phyloP scores from a whole-genome alignment of 1,140 invertebrate genomes.

The Cataglyphis hispanica region DNA sequence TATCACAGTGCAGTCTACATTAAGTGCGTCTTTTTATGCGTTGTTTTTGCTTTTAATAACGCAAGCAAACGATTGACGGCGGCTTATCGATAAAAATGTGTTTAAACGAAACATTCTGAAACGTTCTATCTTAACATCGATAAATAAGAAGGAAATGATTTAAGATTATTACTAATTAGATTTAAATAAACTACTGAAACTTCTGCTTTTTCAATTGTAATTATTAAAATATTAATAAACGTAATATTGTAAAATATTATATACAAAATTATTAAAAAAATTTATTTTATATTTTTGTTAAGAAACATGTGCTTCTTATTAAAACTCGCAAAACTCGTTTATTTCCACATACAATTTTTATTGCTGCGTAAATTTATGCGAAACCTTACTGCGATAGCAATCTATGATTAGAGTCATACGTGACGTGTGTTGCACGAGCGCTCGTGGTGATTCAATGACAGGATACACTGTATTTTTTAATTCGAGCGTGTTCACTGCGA shows the following conservation, averaged over 20 bases:
- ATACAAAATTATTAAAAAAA: background rate
- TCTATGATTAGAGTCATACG: background rate
- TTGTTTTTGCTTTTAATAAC: slow-evolving; percentile 7
- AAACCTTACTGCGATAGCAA: slow-evolving; percentile 22
- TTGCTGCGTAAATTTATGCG: slow-evolving; percentile 5
- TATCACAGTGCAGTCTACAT: slow-evolving; percentile 48
- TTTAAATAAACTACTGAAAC: background rate
- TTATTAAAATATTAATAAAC: background rate
- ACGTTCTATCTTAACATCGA: background rate
- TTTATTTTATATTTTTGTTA: background rate
- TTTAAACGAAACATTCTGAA: background rate
- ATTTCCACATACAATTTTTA: background rate
- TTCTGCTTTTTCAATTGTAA: background rate
- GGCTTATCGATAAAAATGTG: background rate
- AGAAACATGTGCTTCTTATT: background rate
- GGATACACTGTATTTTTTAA: slow-evolving; percentile 47
- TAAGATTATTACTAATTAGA: background rate
- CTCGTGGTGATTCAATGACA: slow-evolving; percentile 19
- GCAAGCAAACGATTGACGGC: background rate
- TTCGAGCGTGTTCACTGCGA: slow-evolving; percentile 26
- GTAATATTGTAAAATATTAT: background rate
- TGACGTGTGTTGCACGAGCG: background rate
- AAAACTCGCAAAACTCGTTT: background rate
- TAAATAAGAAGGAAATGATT: background rate
- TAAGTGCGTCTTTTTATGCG: slow-evolving; percentile 34